Conservation (phyloP, 2,888 invertebrate genomes). For the Tethea ocularis region DNA sequence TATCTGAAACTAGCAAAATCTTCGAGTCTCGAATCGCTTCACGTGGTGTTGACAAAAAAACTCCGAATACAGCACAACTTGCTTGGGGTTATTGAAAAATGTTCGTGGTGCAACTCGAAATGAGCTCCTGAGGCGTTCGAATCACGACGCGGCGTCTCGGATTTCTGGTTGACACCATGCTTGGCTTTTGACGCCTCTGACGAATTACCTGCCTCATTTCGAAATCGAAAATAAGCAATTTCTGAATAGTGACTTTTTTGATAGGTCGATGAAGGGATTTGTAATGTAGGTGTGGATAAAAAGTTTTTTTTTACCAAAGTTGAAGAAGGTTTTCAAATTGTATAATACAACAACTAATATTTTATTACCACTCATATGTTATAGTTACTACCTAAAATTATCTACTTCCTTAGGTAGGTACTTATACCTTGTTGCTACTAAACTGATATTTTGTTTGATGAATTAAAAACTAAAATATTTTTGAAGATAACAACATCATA, state of each 20-base stretch:
- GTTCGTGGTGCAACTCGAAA: conserved; percentile 1
- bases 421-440: conserved; percentile 22
- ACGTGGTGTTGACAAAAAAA: conserved; percentile 29
- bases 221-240: conserved; percentile 13
- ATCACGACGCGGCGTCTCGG: conserved; percentile 24
- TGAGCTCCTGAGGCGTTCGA: conserved; percentile 20
- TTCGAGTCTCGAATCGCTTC: conserved; percentile 14
- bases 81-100: conserved; percentile 41
- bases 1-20: background rate
- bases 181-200: conserved; percentile 48
- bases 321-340: too few species aligned
- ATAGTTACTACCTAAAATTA: too few species aligned
- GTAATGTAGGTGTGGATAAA: too few species aligned
- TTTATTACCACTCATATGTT: too few species aligned
- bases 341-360: too few species aligned
- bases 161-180: conserved; percentile 49
- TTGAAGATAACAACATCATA: conserved; percentile 53
- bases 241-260: conserved; percentile 11
- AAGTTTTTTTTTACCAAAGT: too few species aligned
- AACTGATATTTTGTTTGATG: background rate
- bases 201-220: conserved; percentile 36
- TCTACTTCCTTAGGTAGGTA: too few species aligned
- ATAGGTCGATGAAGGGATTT: background rate
- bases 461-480: conserved; percentile 37
- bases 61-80: conserved; percentile 39